Evolutionary conservation across 2,113 vertebrate genomes (phyloP), one percentile per base, ranked within the genome.

Genomic region (Vicugna pacos): DNA sequence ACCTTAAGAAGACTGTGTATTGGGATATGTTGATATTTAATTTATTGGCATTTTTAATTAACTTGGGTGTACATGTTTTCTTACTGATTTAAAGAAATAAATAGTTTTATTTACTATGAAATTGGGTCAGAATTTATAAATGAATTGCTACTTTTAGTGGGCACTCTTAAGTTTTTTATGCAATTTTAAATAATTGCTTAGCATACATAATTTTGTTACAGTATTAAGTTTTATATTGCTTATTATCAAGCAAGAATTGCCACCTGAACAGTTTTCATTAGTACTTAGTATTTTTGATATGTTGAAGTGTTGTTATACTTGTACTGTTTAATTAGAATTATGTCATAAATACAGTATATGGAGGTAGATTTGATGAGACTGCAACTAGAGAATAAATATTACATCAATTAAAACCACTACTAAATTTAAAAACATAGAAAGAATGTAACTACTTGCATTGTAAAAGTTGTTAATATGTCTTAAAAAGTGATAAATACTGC

Each of bases 31-130:
- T 91, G 46, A 30, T 96, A 46, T 85, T 89, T 96, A 94, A 86
- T 94, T 81, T 92, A 70, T 86, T 94, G 46, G 84, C 77, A 96
- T 72, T 93, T 97, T 93, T 67, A 84, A 95, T 64, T 72, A 82
- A 95, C 35, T 86, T 87, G 79, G 75, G 38, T 32, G 22, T 81
- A 80, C 5, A 56, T 93, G 73, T 82, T 88, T 92, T 94, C 58
- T 91, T 91, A 92, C 0, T 91, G 52, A 46, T 75, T 95, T 93
- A 94, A 95, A 93, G 80, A 96, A 92, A 81, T 75, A 97, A 96
- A 60, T 97, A 98, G 73, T 97, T 95, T 96, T 94, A 97, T 95
- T 97, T 97, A 97, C 90, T 97, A 85, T 94, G 46, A 90, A 97
- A 24, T 90, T 69, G 83, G 20, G 92, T 96, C 38, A 93, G 46